Base-by-base conservation (phyloP, 2,888 invertebrate genomes). In the Nomada goodeniana region DNA sequence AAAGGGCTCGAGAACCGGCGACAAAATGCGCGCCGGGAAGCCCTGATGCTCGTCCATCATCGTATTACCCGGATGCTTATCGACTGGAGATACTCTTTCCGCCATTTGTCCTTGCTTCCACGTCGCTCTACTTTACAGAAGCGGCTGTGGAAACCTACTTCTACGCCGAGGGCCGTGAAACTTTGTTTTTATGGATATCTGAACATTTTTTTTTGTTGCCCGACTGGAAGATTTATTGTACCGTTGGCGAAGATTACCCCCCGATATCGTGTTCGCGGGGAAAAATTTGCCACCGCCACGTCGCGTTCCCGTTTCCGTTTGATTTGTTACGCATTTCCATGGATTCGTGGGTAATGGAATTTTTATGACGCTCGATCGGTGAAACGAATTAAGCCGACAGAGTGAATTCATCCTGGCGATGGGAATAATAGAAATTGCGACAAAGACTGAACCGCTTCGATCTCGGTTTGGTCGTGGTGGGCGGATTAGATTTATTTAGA, bases 61-160 rank as follows among this genome's bases (percentile, higher is more conserved):
- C 80, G 77, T 63, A 64, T 80, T 77, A 77, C 52, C 77, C 61
- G 29, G 59, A 52, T 65, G 70, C 70, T 80, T 81, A 81, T 78
- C 81, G 81, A 78, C 72, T 59, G 59, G 15, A 72, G 76, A 76
- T 72, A 69, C 44, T 57, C 26, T 69, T 69, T 59, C 26, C 69
- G 26, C 23, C 44, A 44, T 69, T 69, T 69, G 57, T 59, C 69
- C 44, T 47, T 57, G 69, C 69, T 20, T 20, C 47, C 23, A 18
- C 44, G 23, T 15, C 47, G 63, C 7, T 64, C 36, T 50, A 52
- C 29, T 52, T 52, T 29, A 18, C n/a, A 2, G n/a, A 11, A 23
- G n/a, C 23, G 15, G 63, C 11, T 47, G 47, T 15, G 63, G 9
- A 36, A 20, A 18, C 10, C 3, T 53, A 15, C 29, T 52, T 15